These are phyloP conservation scores for Panopea generosa DNA, from an alignment of 2,888 invertebrate genomes.

Conservation along the genomic window DNA sequence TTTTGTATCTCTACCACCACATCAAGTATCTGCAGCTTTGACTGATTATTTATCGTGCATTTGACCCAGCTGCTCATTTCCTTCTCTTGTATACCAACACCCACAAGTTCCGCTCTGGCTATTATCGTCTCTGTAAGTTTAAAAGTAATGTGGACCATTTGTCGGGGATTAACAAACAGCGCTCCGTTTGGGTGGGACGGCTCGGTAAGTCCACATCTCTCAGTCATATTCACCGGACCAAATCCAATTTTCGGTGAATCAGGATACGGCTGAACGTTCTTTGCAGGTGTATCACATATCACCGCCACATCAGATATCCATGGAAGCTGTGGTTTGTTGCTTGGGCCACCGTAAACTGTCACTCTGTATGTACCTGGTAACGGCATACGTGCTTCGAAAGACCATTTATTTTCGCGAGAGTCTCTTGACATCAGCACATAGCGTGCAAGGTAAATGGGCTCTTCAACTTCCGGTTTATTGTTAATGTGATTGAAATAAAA, in stretches of 20 bases:
- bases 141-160: slow-evolving; percentile 55
- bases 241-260: slow-evolving; percentile 49
- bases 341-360: slow-evolving; percentile 53
- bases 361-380: slow-evolving; percentile 58
- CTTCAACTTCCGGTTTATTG: slow-evolving; percentile 34
- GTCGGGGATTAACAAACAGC: slow-evolving; percentile 53
- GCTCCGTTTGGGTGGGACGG: slow-evolving; percentile 58
- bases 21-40: slow-evolving; percentile 41
- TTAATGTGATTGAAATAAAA: slow-evolving; percentile 42
- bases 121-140: slow-evolving; percentile 31
- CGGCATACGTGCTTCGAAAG: slow-evolving; percentile 60
- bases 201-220: slow-evolving; percentile 35
- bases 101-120: slow-evolving; percentile 37
- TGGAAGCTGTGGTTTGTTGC: slow-evolving; percentile 28
- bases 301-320: slow-evolving; percentile 58
- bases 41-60: slow-evolving; percentile 53
- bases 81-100: slow-evolving; percentile 23
- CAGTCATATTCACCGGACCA: slow-evolving; percentile 56
- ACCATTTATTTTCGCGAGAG: slow-evolving; percentile 41
- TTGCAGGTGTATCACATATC: slow-evolving; percentile 1
- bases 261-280: slow-evolving; percentile 43
- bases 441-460: slow-evolving; percentile 40
- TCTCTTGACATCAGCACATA: slow-evolving; percentile 56
- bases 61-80: slow-evolving; percentile 46
- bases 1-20: slow-evolving; percentile 38